A percentile compares a stretch with the other conserved stretches of the same genome.
These are phyloP conservation scores for Euclidia mi DNA, from an alignment of 2,888 invertebrate genomes.

Conservation along the genomic window DNA sequence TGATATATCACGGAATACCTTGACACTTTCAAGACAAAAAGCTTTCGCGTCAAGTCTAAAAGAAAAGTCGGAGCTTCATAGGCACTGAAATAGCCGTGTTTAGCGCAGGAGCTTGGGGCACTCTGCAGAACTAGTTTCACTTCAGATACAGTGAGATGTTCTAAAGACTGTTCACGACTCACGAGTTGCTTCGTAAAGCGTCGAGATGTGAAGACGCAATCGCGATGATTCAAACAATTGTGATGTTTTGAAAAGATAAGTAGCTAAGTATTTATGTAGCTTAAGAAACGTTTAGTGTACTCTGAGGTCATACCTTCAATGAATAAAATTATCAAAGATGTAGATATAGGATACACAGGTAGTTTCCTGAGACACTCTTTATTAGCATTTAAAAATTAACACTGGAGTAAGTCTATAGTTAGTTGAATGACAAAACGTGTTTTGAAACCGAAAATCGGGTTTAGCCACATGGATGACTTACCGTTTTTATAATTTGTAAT, in stretches of 20 bases:
- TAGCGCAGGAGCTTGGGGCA: conserved; percentile 35
- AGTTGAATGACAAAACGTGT: too few relatives aligned
- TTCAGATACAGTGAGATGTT: conserved; percentile 25
- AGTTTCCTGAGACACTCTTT: too few relatives aligned
- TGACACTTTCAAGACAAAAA: conserved; percentile 8
- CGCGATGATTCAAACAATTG: conserved; percentile 10
- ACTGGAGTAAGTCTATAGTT: too few relatives aligned
- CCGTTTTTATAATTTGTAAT: too few relatives aligned
- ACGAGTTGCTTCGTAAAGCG: conserved; percentile 11
- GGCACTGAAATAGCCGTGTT: conserved; percentile 43
- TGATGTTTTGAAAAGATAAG: background rate
- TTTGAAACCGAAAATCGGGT: too few relatives aligned
- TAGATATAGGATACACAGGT: too few relatives aligned
- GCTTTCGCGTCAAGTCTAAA: conserved; percentile 17
- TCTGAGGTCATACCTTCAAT: too few relatives aligned
- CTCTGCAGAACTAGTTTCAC: conserved; percentile 24
- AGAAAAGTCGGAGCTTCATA: conserved; percentile 18
- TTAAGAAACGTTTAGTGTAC: too few relatives aligned
- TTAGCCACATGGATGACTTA: too few relatives aligned
- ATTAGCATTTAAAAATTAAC: too few relatives aligned
- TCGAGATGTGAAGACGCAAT: background rate
- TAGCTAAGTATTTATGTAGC: too few relatives aligned
- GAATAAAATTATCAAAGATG: too few relatives aligned
- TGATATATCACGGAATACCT: conserved; percentile 4
- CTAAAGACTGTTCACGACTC: conserved; percentile 34